Conservation (phyloP, 2,888 invertebrate species). For the Phragmatobia fuliginosa region DNA sequence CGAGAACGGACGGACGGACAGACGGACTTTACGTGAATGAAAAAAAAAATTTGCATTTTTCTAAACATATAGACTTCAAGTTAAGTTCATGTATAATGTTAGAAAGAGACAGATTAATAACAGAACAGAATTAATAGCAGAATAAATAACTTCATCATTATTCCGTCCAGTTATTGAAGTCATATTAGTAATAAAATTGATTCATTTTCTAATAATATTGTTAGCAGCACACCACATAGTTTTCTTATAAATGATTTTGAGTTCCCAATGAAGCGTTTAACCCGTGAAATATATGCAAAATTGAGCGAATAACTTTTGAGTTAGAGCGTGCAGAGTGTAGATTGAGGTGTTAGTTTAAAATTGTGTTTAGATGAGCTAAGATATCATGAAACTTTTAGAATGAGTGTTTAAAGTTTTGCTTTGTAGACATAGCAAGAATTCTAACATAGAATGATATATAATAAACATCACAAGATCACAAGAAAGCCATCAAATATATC, state of each 20-base stretch:
- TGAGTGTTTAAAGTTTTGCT: not conserved
- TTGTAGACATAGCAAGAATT: not conserved
- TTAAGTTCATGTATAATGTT: no score
- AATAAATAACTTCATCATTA: slow-evolving; percentile 13
- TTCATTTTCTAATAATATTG: slow-evolving; percentile 51
- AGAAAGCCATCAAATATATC: no score
- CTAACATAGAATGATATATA: no score
- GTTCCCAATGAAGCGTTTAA: not conserved
- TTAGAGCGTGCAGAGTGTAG: slow-evolving; percentile 5
- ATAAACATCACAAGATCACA: no score
- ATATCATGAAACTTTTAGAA: not conserved
- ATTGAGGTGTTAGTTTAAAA: not conserved
- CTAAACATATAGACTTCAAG: no score
- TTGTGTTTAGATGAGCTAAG: not conserved
- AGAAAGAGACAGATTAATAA: slow-evolving; percentile 27
- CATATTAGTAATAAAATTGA: slow-evolving; percentile 46
- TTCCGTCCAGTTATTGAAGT: slow-evolving; percentile 21
- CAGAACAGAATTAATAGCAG: no score
- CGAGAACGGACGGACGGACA: no score
- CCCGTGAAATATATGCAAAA: slow-evolving; percentile 24
- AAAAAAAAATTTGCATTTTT: no score
- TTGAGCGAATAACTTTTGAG: slow-evolving; percentile 25
- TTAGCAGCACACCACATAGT: slow-evolving; percentile 41
- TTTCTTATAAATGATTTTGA: slow-evolving; percentile 32
- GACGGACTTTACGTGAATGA: no score